Evolutionary conservation across 2,888 invertebrate species (phyloP), one percentile per base, ranked within the genome.

Genomic region (Plutella xylostella): DNA sequence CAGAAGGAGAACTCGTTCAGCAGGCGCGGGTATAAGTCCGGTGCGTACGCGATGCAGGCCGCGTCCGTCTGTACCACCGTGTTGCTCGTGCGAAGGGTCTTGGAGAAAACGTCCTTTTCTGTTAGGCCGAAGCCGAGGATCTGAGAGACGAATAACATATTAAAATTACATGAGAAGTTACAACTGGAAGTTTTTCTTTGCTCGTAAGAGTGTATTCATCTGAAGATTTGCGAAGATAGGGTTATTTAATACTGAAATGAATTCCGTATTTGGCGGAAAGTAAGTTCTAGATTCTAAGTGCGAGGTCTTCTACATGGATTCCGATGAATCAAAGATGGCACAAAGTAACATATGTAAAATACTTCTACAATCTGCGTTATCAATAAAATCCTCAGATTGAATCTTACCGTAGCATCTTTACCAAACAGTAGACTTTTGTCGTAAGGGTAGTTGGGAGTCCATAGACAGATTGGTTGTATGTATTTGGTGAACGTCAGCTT

Each of bases 1-100:
- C 89, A 89, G 55, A 89, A 87, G 2, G 87, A 84, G 42, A 88
- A 87, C 52, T 86, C 86, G 43, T 87, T 86, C 12, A 89, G 56
- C 42, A 87, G 78, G 47, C 73, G 75, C 14, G 63, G 58, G 57
- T 89, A 88, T 28, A 87, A 72, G 3, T 62, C 59, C 1, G 72
- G 71, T 39, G 84, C 76, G 43, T 74, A 74, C 1, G 66, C 52
- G 2, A 85, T 70, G 55, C 89, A 89, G 1, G 75, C 70, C 0
- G 73, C 61, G 38, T 85, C 78, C n/a, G 77, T 65, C 15, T 88
- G 80, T 1, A 89, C 71, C 46, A 82, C 67, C 6, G 86, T 71
- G 45, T 82, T 68, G 0, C 84, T 72, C 4, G 84, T 68, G 50
- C 85, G 73, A 4, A 89, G 62, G 4, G 61, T 65, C 12, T 82